These are phyloP conservation scores for Enoplosus armatus DNA, from an alignment of 2,797 vertebrate species.

Conservation along the genomic window DNA sequence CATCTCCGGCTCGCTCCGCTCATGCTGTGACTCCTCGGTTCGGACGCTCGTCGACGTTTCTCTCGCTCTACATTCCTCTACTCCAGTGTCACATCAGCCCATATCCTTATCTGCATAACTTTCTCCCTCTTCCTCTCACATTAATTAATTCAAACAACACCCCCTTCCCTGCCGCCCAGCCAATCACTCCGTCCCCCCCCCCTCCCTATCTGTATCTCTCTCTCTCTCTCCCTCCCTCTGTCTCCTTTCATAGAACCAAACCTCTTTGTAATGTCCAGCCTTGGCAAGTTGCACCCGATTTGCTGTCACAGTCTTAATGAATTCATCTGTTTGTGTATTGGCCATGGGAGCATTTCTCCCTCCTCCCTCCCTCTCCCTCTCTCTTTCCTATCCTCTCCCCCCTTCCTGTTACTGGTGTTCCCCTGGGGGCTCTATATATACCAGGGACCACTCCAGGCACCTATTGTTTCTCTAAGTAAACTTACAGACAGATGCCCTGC, in stretches of 20 bases:
- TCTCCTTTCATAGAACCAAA: constrained; percentile 85
- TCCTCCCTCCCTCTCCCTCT: constrained; percentile 73
- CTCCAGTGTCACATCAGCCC: constrained; percentile 66
- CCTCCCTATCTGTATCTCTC: constrained; percentile 61
- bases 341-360: constrained; percentile 85
- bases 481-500: constrained; percentile 85
- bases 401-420: constrained; percentile 75
- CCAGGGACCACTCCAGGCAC: constrained; percentile 76
- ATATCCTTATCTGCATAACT: constrained; percentile 72
- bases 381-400: constrained; percentile 65
- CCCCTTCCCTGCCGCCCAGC: constrained; percentile 72
- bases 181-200: constrained; percentile 62
- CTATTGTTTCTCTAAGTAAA: constrained; percentile 86
- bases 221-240: constrained; percentile 74
- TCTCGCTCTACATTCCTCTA: constrained; percentile 53
- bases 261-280: constrained; percentile 86
- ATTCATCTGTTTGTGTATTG: constrained; percentile 92
- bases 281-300: constrained; percentile 88
- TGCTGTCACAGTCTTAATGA: constrained; percentile 92
- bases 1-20: constrained; percentile 42
- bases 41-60: constrained; percentile 39
- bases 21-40: constrained; percentile 51
- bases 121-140: constrained; percentile 76
- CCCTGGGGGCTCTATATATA: constrained; percentile 90
- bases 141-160: constrained; percentile 86